A percentile compares a stretch with the other conserved stretches of the same genome.
Conservation (phyloP, 2,888 invertebrate species). For the Hyalella azteca region DNA sequence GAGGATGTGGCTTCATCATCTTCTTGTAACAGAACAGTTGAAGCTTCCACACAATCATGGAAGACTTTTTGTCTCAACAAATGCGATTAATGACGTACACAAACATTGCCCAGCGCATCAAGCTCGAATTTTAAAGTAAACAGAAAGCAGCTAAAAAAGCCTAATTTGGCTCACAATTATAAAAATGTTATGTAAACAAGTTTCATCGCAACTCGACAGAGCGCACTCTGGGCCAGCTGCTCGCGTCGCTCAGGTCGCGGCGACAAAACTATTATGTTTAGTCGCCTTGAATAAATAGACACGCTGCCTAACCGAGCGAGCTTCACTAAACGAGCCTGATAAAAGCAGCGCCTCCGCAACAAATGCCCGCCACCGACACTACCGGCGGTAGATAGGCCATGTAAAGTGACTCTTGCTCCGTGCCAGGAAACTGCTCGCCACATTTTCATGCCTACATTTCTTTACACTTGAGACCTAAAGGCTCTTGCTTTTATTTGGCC, state of each 20-base stretch:
- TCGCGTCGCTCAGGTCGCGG: not conserved
- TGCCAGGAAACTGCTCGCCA: too few species aligned
- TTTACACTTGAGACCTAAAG: too few species aligned
- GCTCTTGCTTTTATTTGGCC: too few species aligned
- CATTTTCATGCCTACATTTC: too few species aligned
- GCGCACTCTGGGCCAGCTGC: not conserved
- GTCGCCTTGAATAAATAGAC: slow-evolving; percentile 13
- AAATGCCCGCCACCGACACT: too few species aligned
- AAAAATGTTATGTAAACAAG: slow-evolving; percentile 25
- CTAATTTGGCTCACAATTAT: not conserved
- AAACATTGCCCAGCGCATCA: not conserved
- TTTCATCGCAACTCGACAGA: not conserved
- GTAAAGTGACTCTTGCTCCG: too few species aligned
- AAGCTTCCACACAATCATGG: not conserved
- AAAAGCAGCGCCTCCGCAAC: not conserved
- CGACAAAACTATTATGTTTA: slow-evolving; percentile 26
- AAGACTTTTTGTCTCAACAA: not conserved
- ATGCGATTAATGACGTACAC: not conserved
- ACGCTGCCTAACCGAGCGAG: slow-evolving; percentile 22
- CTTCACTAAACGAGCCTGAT: slow-evolving; percentile 2
- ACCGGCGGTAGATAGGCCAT: too few species aligned
- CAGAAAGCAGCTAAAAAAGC: not conserved
- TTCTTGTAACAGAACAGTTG: too few species aligned
- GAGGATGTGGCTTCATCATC: too few species aligned
- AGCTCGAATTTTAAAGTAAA: not conserved